Evolutionary conservation across 1,140 invertebrate genomes (phyloP).

Genomic region (Apolygus lucorum): DNA sequence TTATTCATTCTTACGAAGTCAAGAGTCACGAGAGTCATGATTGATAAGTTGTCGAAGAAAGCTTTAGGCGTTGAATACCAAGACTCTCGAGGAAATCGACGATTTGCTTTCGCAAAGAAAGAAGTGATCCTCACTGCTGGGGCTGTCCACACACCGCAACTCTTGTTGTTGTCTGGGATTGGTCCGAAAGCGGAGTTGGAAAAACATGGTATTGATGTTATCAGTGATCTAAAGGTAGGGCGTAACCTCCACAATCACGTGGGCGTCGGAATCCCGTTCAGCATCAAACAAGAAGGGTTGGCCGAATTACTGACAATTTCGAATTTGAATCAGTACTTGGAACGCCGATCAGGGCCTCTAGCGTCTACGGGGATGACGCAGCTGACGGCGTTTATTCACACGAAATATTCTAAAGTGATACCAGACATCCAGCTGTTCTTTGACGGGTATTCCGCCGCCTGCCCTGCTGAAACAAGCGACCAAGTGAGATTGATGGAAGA

Average conservation of each 20-base stretch:
- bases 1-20: conserved; percentile 58
- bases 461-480: conserved; percentile 68
- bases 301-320: conserved; percentile 37
- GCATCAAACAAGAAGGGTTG: conserved; percentile 38
- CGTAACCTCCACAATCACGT: conserved; percentile 50
- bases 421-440: conserved; percentile 56
- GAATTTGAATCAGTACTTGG: conserved; percentile 39
- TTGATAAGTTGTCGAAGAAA: conserved; percentile 48
- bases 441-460: conserved; percentile 53
- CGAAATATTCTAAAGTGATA: conserved; percentile 30
- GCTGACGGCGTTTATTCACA: conserved; percentile 34
- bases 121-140: conserved; percentile 65
- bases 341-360: conserved; percentile 40
- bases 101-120: conserved; percentile 37
- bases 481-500: conserved; percentile 52
- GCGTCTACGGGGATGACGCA: conserved; percentile 44
- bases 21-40: conserved; percentile 59
- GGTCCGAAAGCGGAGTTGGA: conserved; percentile 51
- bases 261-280: conserved; percentile 39
- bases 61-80: conserved; percentile 51
- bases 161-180: conserved; percentile 63
- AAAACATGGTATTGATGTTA: conserved; percentile 41
- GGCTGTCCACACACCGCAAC: conserved; percentile 59
- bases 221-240: conserved; percentile 49
- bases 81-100: conserved; percentile 38